Conservation (phyloP, 2,797 vertebrate species). For the Paedocypris micromegethes region DNA sequence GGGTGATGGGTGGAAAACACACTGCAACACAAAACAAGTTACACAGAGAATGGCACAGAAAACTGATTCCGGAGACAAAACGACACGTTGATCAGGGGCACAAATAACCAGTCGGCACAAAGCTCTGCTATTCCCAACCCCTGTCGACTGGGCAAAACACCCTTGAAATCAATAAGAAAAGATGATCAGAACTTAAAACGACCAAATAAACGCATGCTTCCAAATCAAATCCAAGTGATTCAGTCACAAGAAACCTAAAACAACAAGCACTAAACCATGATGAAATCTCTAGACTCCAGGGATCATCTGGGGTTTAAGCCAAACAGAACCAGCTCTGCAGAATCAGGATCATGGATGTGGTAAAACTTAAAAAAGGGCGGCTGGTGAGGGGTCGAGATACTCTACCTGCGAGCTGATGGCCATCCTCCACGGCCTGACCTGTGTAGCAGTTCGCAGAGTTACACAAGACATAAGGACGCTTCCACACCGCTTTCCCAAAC, state of each 20-base stretch:
- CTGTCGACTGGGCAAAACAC: background rate
- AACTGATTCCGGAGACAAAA: conserved; percentile 38
- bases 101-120: conserved; percentile 37
- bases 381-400: conserved; percentile 55
- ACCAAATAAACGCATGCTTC: conserved; percentile 13
- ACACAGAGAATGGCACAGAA: conserved; percentile 41
- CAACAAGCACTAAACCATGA: conserved; percentile 9
- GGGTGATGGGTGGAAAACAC: conserved; percentile 33
- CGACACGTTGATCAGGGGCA: conserved; percentile 48
- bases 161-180: background rate
- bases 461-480: conserved; percentile 47
- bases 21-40: conserved; percentile 49
- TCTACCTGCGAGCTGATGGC: conserved; percentile 91
- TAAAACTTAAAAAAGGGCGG: conserved; percentile 51
- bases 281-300: conserved; percentile 1
- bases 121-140: conserved; percentile 9
- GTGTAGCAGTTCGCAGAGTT: conserved; percentile 80
- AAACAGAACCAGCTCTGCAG: conserved; percentile 37
- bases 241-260: conserved; percentile 1
- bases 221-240: conserved; percentile 27
- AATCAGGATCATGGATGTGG: conserved; percentile 43
- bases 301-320: background rate
- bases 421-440: conserved; percentile 88
- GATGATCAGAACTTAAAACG: conserved; percentile 12
- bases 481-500: background rate